Evolutionary conservation across 2,888 invertebrate species (phyloP).

Genomic region (Protonemura montana): DNA sequence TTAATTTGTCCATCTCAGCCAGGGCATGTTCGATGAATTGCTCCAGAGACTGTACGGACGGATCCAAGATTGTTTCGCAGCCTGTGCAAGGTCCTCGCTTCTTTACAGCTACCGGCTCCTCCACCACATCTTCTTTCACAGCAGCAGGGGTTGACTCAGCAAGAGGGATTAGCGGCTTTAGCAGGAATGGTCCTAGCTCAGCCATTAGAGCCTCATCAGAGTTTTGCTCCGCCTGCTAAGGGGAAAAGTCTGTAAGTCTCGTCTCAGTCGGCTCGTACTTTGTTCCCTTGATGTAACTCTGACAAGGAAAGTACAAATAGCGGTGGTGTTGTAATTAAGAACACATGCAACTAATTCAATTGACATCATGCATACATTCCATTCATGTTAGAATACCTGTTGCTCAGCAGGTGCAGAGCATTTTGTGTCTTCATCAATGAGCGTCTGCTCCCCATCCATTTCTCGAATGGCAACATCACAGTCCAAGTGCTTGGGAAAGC

Average conservation of each 20-base stretch:
- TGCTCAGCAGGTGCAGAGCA: constrained; percentile 30
- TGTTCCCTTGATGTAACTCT: not conserved
- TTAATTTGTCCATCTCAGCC: constrained; percentile 48
- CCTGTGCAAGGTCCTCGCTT: constrained; percentile 51
- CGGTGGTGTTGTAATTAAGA: not conserved
- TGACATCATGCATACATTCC: not conserved
- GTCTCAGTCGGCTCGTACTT: too few relatives aligned
- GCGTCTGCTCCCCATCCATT: constrained; percentile 32
- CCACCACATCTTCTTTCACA: constrained; percentile 36
- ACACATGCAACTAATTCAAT: not conserved
- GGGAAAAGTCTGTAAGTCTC: not conserved
- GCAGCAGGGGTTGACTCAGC: constrained; percentile 37
- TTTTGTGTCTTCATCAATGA: constrained; percentile 40
- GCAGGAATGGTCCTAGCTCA: constrained; percentile 13
- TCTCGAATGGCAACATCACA: constrained; percentile 47
- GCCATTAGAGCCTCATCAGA: not conserved
- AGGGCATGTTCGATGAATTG: constrained; percentile 52
- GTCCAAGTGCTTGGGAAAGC: constrained; percentile 44
- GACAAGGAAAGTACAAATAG: too few relatives aligned
- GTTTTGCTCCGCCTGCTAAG: not conserved
- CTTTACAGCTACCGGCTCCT: constrained; percentile 47
- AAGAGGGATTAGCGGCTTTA: not conserved
- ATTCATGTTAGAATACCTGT: not conserved
- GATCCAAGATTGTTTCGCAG: constrained; percentile 52
- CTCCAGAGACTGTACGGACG: constrained; percentile 51